Conservation (phyloP, 2,797 vertebrate genomes). For the Sciurus carolinensis region DNA sequence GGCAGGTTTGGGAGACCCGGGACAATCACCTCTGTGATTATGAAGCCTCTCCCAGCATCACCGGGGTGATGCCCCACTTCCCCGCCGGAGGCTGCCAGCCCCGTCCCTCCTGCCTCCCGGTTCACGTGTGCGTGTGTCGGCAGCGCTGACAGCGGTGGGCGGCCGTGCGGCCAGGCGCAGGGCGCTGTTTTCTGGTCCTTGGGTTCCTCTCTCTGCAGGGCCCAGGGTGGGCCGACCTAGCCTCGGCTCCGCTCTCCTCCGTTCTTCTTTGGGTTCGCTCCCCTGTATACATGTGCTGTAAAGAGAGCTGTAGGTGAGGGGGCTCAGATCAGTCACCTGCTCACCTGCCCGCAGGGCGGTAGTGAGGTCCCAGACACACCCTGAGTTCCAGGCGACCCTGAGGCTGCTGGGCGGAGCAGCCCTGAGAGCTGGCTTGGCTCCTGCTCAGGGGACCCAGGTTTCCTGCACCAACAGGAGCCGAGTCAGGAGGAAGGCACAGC, state of each 20-base stretch:
- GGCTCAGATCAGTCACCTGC: background rate
- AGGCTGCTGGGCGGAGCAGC: background rate
- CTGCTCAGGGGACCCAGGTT: background rate
- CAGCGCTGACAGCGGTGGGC: fast-evolving
- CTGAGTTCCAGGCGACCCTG: background rate
- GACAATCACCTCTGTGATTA: background rate
- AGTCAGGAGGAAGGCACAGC: background rate
- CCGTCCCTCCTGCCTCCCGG: background rate
- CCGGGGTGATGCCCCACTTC: background rate
- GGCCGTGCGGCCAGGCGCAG: background rate
- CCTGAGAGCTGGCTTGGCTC: background rate
- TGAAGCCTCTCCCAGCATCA: background rate
- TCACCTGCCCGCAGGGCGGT: background rate
- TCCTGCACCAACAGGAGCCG: background rate
- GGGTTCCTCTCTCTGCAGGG: background rate
- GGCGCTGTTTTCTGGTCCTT: fast-evolving
- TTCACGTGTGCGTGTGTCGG: fast-evolving
- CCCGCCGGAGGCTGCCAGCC: background rate
- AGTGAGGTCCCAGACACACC: background rate
- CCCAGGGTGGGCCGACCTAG: background rate
- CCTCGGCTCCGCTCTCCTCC: background rate
- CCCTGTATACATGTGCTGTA: background rate
- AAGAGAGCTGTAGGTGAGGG: background rate
- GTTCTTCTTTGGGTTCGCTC: background rate
- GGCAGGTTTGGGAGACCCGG: background rate